Base-by-base conservation (phyloP, 2,888 invertebrate genomes). In the Hypsopygia costalis region DNA sequence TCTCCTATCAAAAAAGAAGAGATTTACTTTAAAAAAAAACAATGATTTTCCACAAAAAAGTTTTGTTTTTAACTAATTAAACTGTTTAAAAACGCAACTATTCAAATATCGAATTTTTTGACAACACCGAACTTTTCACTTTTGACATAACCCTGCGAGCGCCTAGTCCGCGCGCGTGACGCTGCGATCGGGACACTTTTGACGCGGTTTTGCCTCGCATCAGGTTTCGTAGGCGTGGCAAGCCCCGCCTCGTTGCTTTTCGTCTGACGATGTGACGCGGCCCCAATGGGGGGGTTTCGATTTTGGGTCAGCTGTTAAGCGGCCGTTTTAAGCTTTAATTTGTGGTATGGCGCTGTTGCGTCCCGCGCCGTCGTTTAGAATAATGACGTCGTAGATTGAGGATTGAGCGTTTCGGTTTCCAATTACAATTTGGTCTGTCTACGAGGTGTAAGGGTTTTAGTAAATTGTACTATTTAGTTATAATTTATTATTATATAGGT, bases 291-390 rank as follows among this genome's bases (percentile, higher is more conserved):
- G 43, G 49, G 46, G 36, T 43, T 44, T 83, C 82, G 83, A 83
- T 86, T 83, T 81, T 87, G 87, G 86, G 87, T 87, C 86, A 87
- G 86, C 83, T 85, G 87, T 85, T 87, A 87, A 87, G 79, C 85
- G 81, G 69, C 80, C 86, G 81, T 77, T 87, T 87, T 87, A 87
- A 87, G 87, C 87, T 87, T 87, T 87, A 87, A 87, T 87, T 87
- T 87, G 87, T 87, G 87, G 87, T 76, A 83, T 86, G 66, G 59
- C 60, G 78, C 69, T 70, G 69, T 64, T 65, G 69, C 78, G 71
- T 73, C 69, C 25, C n/a, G 67, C 63, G 70, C 72, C 70, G 69
- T 78, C 79, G 73, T 87, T 85, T 81, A 77, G 75, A 83, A 81
- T 85, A 87, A 87, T 80, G 82, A 76, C 72, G 71, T 68, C 64